These are phyloP conservation scores for Pseudococcus viburni DNA, from an alignment of 2,888 invertebrate species.

Conservation along the genomic window DNA sequence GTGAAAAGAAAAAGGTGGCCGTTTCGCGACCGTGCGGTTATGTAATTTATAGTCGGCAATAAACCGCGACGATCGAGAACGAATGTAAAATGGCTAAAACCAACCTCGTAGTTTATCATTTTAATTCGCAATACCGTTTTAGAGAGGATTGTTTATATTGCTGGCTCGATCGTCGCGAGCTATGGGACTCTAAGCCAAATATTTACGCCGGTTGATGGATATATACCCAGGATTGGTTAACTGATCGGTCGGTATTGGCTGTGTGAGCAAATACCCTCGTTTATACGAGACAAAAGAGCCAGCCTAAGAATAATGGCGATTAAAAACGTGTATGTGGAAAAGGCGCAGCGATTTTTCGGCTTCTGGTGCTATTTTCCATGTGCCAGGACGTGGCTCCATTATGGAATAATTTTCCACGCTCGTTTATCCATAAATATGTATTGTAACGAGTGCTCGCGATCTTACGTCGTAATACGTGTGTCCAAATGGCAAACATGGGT, in stretches of 20 bases:
- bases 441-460: not conserved
- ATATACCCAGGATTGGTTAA: constrained; percentile 8
- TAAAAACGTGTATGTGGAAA: not conserved
- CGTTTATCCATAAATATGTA: constrained; percentile 35
- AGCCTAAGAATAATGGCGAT: constrained; percentile 22
- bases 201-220: not conserved
- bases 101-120: constrained; percentile 27
- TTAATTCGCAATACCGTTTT: constrained; percentile 22
- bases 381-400: not conserved
- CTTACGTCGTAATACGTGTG: constrained; percentile 1
- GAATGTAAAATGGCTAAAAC: constrained; percentile 38
- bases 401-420: constrained; percentile 33
- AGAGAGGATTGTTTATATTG: constrained; percentile 24
- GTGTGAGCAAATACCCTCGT: not conserved
- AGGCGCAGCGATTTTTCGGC: not conserved
- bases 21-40: constrained; percentile 14
- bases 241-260: constrained; percentile 19
- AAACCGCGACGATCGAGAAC: not conserved
- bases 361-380: not conserved
- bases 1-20: constrained; percentile 8
- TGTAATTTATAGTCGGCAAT: constrained; percentile 29
- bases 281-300: not conserved
- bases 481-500: constrained; percentile 25
- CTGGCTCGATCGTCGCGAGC: not conserved
- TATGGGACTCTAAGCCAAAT: not conserved